Conservation (phyloP, 2,888 invertebrate genomes). For the Proisotoma minuta region DNA sequence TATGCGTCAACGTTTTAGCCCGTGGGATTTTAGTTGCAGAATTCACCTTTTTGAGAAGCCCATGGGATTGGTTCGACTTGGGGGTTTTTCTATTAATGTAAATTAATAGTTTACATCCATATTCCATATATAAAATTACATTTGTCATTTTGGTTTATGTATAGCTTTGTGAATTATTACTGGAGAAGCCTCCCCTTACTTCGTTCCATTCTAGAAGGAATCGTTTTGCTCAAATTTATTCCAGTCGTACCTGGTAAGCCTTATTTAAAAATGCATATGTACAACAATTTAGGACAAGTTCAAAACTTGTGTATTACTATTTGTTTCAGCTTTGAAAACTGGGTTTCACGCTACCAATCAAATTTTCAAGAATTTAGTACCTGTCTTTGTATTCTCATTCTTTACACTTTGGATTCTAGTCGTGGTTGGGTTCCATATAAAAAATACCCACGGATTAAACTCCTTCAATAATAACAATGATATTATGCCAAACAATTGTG, state of each 20-base stretch:
- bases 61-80: constrained; percentile 6
- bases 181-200: not conserved
- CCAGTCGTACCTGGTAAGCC: constrained; percentile 11
- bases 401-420: not conserved
- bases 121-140: not conserved
- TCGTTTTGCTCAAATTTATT: constrained; percentile 10
- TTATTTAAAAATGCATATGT: not conserved
- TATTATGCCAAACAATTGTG: too few relatives aligned
- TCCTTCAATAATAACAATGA: too few relatives aligned
- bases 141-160: constrained; percentile 4
- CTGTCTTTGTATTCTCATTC: constrained; percentile 2
- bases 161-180: constrained; percentile 1
- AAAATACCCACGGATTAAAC: not conserved
- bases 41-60: constrained; percentile 2
- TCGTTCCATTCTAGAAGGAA: constrained; percentile 10
- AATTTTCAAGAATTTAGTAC: constrained; percentile 2
- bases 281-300: too few relatives aligned
- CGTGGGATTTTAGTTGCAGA: constrained; percentile 1
- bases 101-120: not conserved
- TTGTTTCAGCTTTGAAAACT: not conserved
- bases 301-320: not conserved
- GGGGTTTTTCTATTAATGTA: not conserved
- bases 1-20: constrained; percentile 7
- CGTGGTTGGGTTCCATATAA: not conserved
- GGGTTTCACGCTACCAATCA: not conserved